Evolutionary conservation across 2,888 invertebrate genomes (phyloP), one percentile per base, ranked within the genome.

Genomic region (Leptarthrus brevirostris): DNA sequence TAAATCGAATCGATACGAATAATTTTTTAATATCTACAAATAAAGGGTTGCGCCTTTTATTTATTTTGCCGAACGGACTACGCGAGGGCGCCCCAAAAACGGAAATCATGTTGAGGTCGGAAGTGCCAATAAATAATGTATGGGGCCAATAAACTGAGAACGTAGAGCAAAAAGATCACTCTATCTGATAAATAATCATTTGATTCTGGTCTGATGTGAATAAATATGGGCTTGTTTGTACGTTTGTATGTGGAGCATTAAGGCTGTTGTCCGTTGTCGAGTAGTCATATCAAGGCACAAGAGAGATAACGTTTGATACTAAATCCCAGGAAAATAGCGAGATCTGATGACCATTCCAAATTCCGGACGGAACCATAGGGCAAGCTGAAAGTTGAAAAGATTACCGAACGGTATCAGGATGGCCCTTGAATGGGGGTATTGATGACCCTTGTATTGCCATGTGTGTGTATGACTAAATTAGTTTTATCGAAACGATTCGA

Each of bases 61-160:
- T 61, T 61, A 61, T 61, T 61, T 64, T 30, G 30, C 8, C 30
- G 30, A 30, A 30, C 30, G 8, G 30, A 30, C 47, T 18, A 30
- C 12, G 40, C 34, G 40, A 61, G 22, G 56, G 34, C 18, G 61
- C 61, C 36, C 36, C 36, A n/a, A 16, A 30, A 74, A 73, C 66
- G 69, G 74, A 72, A 72, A 58, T 26, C 56, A 54, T 69, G 66
- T 61, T 73, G 76, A 70, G 74, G 76, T 74, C 76, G 76, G 74
- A 76, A 72, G 49, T 76, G 76, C 56, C 73, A 61, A 76, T 76
- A 76, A 76, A 76, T 76, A 76, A 76, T 61, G 61, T 40, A 61
- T 61, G 61, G 20, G 40, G 18, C 34, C 36, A 40, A 61, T 73
- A 40, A 40, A 61, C 36, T 22, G 20, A 36, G 40, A 30, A 30